These are phyloP conservation scores for Torymus aiolomorphi DNA, from an alignment of 2,888 invertebrate species.

Conservation along the genomic window DNA sequence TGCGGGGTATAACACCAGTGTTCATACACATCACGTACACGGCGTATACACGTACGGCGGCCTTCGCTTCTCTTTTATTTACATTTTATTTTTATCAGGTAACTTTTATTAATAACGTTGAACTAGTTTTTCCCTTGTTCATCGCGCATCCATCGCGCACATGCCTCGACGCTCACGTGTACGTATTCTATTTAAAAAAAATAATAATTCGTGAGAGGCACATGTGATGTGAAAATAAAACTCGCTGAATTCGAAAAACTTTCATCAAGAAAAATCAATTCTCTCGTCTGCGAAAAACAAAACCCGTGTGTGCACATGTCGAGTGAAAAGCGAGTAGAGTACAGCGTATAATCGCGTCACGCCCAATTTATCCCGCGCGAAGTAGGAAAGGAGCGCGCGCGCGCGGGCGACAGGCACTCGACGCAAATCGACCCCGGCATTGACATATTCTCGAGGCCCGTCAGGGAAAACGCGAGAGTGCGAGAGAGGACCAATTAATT, in stretches of 20 bases:
- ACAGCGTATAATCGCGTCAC: not conserved
- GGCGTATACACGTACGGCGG: not conserved
- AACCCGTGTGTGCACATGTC: no score
- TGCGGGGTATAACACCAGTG: conserved; percentile 23
- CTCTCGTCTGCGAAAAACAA: no score
- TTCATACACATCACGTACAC: not conserved
- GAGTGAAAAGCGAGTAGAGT: no score
- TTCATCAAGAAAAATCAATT: no score
- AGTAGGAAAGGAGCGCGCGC: not conserved
- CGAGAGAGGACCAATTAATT: conserved; percentile 22
- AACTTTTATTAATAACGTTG: conserved; percentile 43
- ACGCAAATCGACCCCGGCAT: conserved; percentile 21
- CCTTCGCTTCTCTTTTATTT: conserved; percentile 51
- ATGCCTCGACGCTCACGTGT: no score
- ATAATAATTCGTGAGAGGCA: no score
- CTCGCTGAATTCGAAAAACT: no score
- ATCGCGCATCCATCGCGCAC: not conserved
- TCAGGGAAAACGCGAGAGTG: not conserved
- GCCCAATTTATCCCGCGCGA: conserved; percentile 28
- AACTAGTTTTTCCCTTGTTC: conserved; percentile 37
- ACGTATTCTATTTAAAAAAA: no score
- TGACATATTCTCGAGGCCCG: conserved; percentile 1
- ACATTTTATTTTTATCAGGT: conserved; percentile 58
- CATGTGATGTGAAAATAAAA: no score
- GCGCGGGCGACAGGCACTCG: not conserved